phyloP scores from a whole-genome alignment of 2,113 vertebrate genomes.

The Nycticryphes semicollaris region DNA sequence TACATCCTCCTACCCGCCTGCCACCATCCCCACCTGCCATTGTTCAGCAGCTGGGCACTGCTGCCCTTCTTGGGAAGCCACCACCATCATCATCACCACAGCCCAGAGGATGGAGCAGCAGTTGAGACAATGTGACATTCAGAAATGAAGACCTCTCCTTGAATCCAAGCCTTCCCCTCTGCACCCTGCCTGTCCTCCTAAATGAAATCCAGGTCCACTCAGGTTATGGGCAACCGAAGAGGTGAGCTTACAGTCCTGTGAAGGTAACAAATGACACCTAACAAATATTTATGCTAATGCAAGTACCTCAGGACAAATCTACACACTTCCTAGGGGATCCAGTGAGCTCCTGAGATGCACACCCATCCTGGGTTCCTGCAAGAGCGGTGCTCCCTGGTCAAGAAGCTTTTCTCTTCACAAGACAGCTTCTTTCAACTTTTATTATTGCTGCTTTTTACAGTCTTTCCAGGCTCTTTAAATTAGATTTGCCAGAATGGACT shows the following conservation, averaged over 20 bases:
- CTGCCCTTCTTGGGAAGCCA: neutral
- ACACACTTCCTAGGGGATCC: neutral
- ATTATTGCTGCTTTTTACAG: neutral
- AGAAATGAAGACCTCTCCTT: neutral
- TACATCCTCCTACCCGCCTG: neutral
- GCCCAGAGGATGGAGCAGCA: neutral
- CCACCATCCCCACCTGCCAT: neutral
- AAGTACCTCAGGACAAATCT: neutral
- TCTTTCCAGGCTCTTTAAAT: neutral
- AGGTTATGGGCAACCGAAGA: neutral
- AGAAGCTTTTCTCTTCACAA: neutral
- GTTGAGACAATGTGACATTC: rapidly evolving
- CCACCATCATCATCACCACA: neutral
- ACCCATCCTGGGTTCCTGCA: neutral
- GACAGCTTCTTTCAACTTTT: neutral
- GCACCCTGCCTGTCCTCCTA: neutral
- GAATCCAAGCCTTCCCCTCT: neutral
- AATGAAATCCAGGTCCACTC: neutral
- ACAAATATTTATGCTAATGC: neutral
- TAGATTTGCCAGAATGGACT: neutral
- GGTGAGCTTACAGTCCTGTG: neutral
- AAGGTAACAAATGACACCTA: neutral
- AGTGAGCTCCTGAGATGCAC: neutral
- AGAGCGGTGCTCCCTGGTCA: rapidly evolving
- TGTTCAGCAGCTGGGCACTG: rapidly evolving